A percentile compares a stretch with the other conserved stretches of the same genome.
Conservation (phyloP, 2,797 vertebrate species). For the Cyclopterus lumpus region DNA sequence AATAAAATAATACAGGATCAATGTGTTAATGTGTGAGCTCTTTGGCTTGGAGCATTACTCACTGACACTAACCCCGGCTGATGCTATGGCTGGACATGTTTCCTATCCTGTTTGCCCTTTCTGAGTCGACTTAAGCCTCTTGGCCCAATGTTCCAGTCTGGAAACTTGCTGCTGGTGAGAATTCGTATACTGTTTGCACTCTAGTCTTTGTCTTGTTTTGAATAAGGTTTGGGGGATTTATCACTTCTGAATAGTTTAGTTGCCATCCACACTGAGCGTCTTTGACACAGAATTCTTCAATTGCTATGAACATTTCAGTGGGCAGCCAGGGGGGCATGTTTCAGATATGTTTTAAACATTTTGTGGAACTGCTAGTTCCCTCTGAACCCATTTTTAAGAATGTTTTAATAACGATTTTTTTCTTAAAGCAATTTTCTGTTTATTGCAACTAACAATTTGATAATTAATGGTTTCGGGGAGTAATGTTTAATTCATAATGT, state of each 20-base stretch:
- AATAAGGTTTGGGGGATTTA: constrained; percentile 61
- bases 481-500: constrained; percentile 13
- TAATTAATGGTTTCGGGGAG: background rate
- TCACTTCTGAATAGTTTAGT: constrained; percentile 40
- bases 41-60: constrained; percentile 15
- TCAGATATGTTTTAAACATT: constrained; percentile 16
- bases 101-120: constrained; percentile 39
- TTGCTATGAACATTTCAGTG: constrained; percentile 25
- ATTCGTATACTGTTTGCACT: constrained; percentile 36
- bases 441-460: background rate
- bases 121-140: constrained; percentile 54
- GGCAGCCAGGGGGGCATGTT: background rate
- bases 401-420: background rate
- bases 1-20: constrained; percentile 25
- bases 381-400: background rate
- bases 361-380: background rate
- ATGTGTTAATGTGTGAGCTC: background rate
- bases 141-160: constrained; percentile 61
- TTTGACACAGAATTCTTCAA: constrained; percentile 12
- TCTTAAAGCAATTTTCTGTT: background rate
- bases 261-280: constrained; percentile 8
- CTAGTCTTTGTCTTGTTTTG: constrained; percentile 42
- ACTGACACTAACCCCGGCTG: constrained; percentile 19
- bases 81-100: constrained; percentile 15
- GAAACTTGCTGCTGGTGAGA: constrained; percentile 39